A percentile compares a stretch with the other conserved stretches of the same genome.
Conservation (phyloP, 2,888 invertebrate genomes). For the Sarcophaga carnaria region DNA sequence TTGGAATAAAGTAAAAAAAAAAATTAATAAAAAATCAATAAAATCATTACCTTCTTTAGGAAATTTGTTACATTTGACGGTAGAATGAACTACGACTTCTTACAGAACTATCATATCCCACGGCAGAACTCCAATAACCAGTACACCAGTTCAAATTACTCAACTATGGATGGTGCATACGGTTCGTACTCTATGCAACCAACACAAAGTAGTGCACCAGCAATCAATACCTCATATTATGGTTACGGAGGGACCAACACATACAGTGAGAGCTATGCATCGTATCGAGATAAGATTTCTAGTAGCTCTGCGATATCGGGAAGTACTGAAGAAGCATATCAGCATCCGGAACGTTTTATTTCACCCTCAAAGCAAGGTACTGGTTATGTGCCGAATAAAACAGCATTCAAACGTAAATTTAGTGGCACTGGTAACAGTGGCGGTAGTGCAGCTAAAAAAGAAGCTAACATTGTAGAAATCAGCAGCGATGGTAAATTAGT, state of each 20-base stretch:
- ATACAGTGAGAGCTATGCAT: conserved; percentile 20
- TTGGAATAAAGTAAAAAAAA: background rate
- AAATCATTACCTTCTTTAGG: conserved; percentile 47
- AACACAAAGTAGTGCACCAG: conserved; percentile 17
- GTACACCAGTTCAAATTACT: conserved; percentile 10
- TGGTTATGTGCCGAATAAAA: conserved; percentile 22
- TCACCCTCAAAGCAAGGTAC: conserved; percentile 59
- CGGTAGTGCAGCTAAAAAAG: conserved; percentile 40
- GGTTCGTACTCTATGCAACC: conserved; percentile 27
- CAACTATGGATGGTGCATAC: conserved; percentile 40
- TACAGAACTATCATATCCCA: conserved; percentile 68
- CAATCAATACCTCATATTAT: conserved; percentile 52
- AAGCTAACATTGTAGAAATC: conserved; percentile 32
- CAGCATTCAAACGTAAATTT: conserved; percentile 63
- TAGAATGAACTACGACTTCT: conserved; percentile 68
- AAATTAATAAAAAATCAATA: background rate
- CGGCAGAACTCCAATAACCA: background rate
- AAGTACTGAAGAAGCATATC: conserved; percentile 27
- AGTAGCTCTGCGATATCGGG: background rate
- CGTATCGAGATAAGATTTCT: conserved; percentile 26
- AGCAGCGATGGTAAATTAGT: conserved; percentile 57
- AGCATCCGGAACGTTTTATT: conserved; percentile 61
- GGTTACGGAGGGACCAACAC: conserved; percentile 46
- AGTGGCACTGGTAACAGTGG: conserved; percentile 6
- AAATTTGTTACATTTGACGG: conserved; percentile 57